Evolutionary conservation across 2,113 vertebrate genomes (phyloP).

Genomic region (Melanotaenia duboulayi): DNA sequence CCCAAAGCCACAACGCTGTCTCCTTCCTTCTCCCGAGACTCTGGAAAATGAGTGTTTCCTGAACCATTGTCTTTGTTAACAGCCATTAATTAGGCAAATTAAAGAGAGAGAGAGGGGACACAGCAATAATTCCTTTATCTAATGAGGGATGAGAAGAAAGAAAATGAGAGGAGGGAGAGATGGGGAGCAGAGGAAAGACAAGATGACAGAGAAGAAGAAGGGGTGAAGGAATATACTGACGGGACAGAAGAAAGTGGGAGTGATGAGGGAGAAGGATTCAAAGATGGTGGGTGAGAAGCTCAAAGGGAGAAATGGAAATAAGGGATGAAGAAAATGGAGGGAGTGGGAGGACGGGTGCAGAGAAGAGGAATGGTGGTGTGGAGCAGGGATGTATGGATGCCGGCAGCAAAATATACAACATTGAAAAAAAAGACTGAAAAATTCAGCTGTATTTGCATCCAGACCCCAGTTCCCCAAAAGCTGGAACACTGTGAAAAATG

Average conservation of each 20-base stretch:
- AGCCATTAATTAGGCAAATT: slow-evolving; percentile 81
- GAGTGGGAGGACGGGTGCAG: background rate
- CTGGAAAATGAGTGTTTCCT: slow-evolving; percentile 61
- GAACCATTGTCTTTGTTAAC: slow-evolving; percentile 75
- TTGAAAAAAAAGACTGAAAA: no score
- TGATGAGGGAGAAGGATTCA: no score
- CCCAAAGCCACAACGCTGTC: background rate
- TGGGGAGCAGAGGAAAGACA: background rate
- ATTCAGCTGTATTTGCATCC: no score
- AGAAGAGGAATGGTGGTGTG: no score
- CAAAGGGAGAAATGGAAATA: background rate
- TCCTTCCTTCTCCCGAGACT: slow-evolving; percentile 1
- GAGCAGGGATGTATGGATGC: no score
- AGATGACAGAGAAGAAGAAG: slow-evolving; percentile 20
- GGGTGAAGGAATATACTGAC: background rate
- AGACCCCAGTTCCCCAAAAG: no score
- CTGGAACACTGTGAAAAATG: no score
- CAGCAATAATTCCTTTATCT: slow-evolving; percentile 67
- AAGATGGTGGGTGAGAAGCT: background rate
- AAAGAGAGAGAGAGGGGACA: slow-evolving; percentile 69
- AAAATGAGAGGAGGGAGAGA: slow-evolving; percentile 5
- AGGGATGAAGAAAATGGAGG: slow-evolving; percentile 2
- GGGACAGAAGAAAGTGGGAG: background rate
- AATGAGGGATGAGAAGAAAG: slow-evolving; percentile 63
- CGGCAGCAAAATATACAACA: no score